Percentiles rank a stretch among this genome's conserved stretches.
Evolutionary conservation across 2,797 vertebrate species (phyloP).

Genomic region (Notamacropus eugenii): DNA sequence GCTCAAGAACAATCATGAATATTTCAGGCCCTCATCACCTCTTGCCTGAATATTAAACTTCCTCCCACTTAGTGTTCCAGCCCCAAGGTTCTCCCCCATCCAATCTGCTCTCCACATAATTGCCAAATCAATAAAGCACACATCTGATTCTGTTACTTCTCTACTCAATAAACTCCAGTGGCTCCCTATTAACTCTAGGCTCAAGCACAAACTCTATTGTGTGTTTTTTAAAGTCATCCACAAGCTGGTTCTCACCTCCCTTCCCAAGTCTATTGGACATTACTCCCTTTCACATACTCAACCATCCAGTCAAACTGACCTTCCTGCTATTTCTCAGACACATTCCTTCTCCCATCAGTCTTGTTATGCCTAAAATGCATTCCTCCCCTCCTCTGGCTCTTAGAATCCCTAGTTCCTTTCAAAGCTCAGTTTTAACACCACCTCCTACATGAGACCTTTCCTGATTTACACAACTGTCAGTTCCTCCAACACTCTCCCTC

Average conservation of each 20-base stretch:
- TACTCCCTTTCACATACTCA: background rate
- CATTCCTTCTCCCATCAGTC: background rate
- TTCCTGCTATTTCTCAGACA: background rate
- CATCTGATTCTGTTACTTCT: background rate
- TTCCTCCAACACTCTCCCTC: background rate
- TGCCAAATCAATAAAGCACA: background rate
- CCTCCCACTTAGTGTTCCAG: background rate
- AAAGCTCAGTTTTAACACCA: background rate
- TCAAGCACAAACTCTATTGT: background rate
- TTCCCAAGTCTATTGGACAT: background rate
- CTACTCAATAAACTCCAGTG: background rate
- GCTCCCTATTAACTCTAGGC: background rate
- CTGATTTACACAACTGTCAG: background rate
- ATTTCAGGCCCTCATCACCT: background rate
- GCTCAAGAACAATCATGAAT: background rate
- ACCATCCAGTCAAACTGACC: background rate
- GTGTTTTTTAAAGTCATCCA: background rate
- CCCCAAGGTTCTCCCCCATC: background rate
- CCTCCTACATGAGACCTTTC: background rate
- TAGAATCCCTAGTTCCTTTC: background rate
- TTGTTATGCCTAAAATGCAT: background rate
- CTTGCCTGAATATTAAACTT: background rate
- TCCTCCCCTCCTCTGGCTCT: background rate
- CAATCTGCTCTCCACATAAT: background rate
- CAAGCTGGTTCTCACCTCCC: background rate